Evolutionary conservation across 1,140 invertebrate species (phyloP).

Genomic region (Drosophila mojavensis): DNA sequence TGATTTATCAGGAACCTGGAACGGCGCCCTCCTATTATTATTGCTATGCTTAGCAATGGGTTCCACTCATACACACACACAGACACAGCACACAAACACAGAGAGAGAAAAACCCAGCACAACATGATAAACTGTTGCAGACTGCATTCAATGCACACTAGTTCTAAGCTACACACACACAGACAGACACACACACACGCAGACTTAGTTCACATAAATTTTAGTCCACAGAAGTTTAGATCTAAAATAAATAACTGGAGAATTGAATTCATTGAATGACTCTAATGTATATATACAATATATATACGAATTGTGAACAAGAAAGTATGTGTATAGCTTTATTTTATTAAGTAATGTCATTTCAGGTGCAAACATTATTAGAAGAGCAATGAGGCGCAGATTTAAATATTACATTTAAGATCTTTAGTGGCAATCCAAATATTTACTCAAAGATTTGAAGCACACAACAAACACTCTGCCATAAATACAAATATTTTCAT

Average conservation of each 20-base stretch:
- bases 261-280: constrained; percentile 7
- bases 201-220: not conserved
- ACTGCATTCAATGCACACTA: constrained; percentile 73
- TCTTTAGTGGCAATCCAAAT: not conserved
- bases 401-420: not conserved
- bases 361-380: constrained; percentile 1
- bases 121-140: constrained; percentile 46
- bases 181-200: constrained; percentile 1
- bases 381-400: not conserved
- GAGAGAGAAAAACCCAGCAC: constrained; percentile 49
- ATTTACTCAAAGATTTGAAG: not conserved
- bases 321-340: constrained; percentile 2
- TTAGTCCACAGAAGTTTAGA: constrained; percentile 6
- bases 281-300: not conserved
- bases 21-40: constrained; percentile 55
- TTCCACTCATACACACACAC: constrained; percentile 45
- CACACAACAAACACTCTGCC: not conserved
- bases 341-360: constrained; percentile 12
- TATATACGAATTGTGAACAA: not conserved
- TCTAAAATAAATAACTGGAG: not conserved
- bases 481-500: not conserved
- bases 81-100: constrained; percentile 8
- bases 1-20: constrained; percentile 56
- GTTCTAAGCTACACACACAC: constrained; percentile 29
- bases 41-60: constrained; percentile 50